Conservation (phyloP, 2,797 vertebrate genomes). For the Clamator glandarius region DNA sequence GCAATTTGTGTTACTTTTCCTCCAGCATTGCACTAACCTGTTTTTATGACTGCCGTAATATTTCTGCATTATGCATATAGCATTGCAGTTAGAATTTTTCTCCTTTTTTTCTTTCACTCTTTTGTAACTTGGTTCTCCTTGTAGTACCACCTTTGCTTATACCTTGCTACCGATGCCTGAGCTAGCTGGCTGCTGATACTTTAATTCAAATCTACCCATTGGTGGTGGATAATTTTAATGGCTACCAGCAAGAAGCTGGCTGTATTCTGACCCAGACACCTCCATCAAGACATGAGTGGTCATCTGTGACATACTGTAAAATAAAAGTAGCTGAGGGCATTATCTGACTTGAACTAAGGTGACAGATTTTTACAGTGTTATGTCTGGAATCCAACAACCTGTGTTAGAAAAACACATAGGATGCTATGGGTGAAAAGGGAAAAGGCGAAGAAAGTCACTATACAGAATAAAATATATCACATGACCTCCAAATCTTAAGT, state of each 20-base stretch:
- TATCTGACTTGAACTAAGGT: constrained; percentile 48
- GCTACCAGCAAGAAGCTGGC: constrained; percentile 57
- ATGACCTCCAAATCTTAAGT: background rate
- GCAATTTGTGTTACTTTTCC: background rate
- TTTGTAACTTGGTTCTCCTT: constrained; percentile 12
- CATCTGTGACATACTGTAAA: constrained; percentile 56
- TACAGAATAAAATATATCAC: background rate
- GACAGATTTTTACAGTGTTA: constrained; percentile 42
- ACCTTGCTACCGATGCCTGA: constrained; percentile 28
- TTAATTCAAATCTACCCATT: constrained; percentile 57
- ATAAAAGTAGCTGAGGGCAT: constrained; percentile 40
- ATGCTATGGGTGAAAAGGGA: background rate
- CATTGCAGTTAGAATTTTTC: constrained; percentile 5
- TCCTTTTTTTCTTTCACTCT: background rate
- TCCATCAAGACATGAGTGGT: constrained; percentile 62
- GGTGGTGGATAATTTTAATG: constrained; percentile 56
- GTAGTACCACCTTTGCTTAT: constrained; percentile 11
- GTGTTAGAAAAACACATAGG: background rate
- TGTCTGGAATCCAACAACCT: constrained; percentile 22
- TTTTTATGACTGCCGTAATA: background rate
- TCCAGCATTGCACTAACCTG: background rate
- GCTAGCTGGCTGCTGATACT: constrained; percentile 45
- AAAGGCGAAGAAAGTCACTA: background rate
- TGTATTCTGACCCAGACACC: background rate
- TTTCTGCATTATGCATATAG: background rate